Evolutionary conservation across 2,888 invertebrate species (phyloP).

Genomic region (Ctenicera cuprea): DNA sequence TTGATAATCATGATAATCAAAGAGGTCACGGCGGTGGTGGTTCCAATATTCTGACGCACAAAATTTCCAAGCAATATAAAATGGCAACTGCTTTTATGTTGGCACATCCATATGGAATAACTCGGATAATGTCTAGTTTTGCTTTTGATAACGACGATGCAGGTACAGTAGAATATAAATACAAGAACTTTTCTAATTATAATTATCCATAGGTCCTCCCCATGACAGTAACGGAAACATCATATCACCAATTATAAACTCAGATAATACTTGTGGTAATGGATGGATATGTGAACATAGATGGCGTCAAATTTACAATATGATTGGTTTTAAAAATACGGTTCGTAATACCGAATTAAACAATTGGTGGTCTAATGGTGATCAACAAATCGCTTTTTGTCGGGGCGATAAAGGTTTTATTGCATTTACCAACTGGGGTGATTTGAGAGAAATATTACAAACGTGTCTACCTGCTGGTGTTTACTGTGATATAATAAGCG

Average conservation of each 20-base stretch:
- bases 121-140: conserved; percentile 92
- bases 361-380: conserved; percentile 89
- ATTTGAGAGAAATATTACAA: conserved; percentile 77
- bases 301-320: conserved; percentile 87
- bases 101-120: conserved; percentile 87
- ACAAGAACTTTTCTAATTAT: not conserved
- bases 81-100: conserved; percentile 91
- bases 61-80: conserved; percentile 79
- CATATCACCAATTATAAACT: conserved; percentile 80
- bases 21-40: conserved; percentile 82
- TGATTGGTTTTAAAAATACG: conserved; percentile 86
- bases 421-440: conserved; percentile 83
- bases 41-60: conserved; percentile 80
- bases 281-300: conserved; percentile 92
- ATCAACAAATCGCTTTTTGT: conserved; percentile 90
- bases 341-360: conserved; percentile 76
- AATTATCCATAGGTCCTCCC: conserved; percentile 81
- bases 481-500: conserved; percentile 92
- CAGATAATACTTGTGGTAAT: conserved; percentile 79
- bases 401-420: conserved; percentile 82
- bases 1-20: conserved; percentile 85
- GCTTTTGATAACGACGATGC: conserved; percentile 78
- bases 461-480: conserved; percentile 84
- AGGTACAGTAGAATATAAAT: conserved; percentile 54
- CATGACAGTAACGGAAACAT: conserved; percentile 78